These are phyloP conservation scores for Agapostemon virescens DNA, from an alignment of 2,888 invertebrate genomes.

Conservation along the genomic window DNA sequence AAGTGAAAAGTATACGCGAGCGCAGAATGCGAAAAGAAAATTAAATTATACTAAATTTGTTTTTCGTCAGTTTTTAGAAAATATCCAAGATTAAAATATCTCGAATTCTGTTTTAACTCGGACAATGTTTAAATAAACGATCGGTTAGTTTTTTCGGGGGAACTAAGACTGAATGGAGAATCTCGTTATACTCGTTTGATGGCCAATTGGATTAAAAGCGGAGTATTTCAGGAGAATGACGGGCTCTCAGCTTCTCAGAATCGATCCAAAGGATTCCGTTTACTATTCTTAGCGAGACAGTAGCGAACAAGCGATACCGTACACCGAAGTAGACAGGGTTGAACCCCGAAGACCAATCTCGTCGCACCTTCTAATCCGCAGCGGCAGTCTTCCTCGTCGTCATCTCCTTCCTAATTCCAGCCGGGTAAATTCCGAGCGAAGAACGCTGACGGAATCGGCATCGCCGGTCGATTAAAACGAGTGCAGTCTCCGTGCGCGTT, in stretches of 20 bases:
- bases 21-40: not conserved
- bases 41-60: not conserved
- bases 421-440: slow-evolving; percentile 29
- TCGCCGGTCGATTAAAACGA: slow-evolving; percentile 60
- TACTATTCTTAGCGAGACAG: slow-evolving; percentile 27
- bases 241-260: not conserved
- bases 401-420: slow-evolving; percentile 44
- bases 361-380: slow-evolving; percentile 25
- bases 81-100: not conserved
- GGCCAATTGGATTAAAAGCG: not conserved
- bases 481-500: slow-evolving; percentile 65
- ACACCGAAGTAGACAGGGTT: slow-evolving; percentile 20
- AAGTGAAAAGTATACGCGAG: not conserved
- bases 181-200: not conserved
- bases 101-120: not conserved
- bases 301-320: slow-evolving; percentile 26
- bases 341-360: slow-evolving; percentile 1
- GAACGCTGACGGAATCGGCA: slow-evolving; percentile 39
- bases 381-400: slow-evolving; percentile 12
- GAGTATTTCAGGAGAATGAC: not conserved
- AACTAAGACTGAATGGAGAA: not conserved
- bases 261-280: slow-evolving; percentile 8
- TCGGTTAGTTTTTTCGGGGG: not conserved
- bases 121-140: no score
- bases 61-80: not conserved